These are phyloP conservation scores for Esox niger DNA, from an alignment of 2,113 vertebrate species.

Conservation along the genomic window DNA sequence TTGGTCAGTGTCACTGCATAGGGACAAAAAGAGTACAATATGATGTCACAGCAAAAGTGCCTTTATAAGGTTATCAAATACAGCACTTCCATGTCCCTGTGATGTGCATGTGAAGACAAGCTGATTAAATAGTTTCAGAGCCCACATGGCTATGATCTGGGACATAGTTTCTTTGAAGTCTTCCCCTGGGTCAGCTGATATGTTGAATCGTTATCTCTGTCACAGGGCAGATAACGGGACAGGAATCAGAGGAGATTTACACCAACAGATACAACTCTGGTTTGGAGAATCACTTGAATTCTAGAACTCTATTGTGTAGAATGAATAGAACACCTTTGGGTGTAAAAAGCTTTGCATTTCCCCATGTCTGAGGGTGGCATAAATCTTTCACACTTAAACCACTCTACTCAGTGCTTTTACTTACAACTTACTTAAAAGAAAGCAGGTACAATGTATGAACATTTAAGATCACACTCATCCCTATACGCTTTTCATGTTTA, in stretches of 20 bases:
- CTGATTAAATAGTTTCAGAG: slow-evolving; percentile 65
- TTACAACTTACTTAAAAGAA: no score
- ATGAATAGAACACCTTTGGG: no score
- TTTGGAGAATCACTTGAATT: no score
- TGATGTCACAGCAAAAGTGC: slow-evolving; percentile 7
- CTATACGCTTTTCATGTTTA: no score
- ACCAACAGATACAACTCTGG: slow-evolving; percentile 30
- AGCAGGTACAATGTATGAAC: no score
- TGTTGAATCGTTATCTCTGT: slow-evolving; percentile 47
- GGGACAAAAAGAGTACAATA: slow-evolving; percentile 2
- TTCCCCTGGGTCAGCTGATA: slow-evolving; percentile 28
- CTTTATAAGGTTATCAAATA: slow-evolving; percentile 28
- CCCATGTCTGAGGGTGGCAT: no score
- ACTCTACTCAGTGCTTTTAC: no score
- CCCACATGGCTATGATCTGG: slow-evolving; percentile 44
- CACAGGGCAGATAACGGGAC: slow-evolving; percentile 54
- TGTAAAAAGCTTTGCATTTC: no score
- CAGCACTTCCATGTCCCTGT: slow-evolving; percentile 36
- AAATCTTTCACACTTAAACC: no score
- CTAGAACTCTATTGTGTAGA: no score
- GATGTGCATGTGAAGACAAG: slow-evolving; percentile 46
- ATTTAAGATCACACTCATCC: no score
- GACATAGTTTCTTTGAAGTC: slow-evolving; percentile 70
- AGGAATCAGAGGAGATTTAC: slow-evolving; percentile 37
- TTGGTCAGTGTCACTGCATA: background rate